phyloP scores from a whole-genome alignment of 2,797 vertebrate genomes.

The Rousettus madagascariensis region DNA sequence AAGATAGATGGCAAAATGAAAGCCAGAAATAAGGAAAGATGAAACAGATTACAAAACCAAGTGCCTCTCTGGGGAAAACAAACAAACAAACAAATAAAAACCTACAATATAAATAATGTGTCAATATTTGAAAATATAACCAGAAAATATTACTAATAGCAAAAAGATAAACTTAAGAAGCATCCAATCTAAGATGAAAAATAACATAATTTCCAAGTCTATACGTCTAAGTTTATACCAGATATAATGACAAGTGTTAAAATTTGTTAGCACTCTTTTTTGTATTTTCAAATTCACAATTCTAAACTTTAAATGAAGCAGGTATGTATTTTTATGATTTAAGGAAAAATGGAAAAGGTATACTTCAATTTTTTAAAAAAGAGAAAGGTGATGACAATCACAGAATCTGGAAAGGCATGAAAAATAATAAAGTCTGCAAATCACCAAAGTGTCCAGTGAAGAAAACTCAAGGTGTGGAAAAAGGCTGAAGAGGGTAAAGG shows the following conservation, averaged over 20 bases:
- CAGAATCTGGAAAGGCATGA: neutral
- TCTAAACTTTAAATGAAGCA: neutral
- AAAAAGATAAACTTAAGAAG: neutral
- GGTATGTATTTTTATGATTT: neutral
- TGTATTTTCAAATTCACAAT: neutral
- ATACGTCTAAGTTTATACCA: neutral
- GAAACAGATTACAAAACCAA: neutral
- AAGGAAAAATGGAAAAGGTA: neutral
- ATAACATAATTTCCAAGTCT: neutral
- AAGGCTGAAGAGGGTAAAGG: neutral
- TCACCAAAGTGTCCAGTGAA: neutral
- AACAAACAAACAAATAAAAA: neutral
- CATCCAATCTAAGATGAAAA: neutral
- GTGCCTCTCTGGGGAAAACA: neutral
- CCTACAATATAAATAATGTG: neutral
- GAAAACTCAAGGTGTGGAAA: neutral
- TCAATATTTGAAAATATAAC: neutral
- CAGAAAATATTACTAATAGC: neutral
- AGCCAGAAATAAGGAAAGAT: slow-evolving; percentile 11
- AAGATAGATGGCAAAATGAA: neutral
- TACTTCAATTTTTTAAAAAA: neutral
- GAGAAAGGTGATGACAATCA: neutral
- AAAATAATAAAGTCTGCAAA: neutral
- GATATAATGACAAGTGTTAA: neutral
- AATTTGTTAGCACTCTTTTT: neutral